These are phyloP conservation scores for Pogonomyrmex barbatus DNA, from an alignment of 1,140 invertebrate species.

Conservation along the genomic window DNA sequence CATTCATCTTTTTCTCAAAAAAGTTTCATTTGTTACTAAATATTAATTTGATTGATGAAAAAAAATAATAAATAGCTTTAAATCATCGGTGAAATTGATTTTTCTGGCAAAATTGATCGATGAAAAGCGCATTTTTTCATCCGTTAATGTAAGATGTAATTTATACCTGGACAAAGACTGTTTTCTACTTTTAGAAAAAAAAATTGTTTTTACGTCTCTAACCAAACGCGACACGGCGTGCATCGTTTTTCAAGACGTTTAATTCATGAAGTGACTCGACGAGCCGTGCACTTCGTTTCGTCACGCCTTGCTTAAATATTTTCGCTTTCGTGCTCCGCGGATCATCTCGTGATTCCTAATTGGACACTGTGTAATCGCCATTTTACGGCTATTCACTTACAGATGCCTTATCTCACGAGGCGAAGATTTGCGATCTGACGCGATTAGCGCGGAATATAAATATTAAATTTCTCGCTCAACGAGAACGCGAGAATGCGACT, in stretches of 20 bases:
- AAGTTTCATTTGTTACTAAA: not conserved
- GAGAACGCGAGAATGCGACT: not conserved
- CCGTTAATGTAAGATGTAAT: not conserved
- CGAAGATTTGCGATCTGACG: not conserved
- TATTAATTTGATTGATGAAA: not conserved
- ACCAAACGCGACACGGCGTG: not conserved
- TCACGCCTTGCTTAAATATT: conserved; percentile 51
- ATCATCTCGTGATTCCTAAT: conserved; percentile 55
- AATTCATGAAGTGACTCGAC: not conserved
- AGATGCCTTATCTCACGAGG: conserved; percentile 33
- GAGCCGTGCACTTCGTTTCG: not conserved
- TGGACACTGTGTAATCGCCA: conserved; percentile 33
- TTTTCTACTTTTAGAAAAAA: not conserved
- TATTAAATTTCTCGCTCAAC: not conserved
- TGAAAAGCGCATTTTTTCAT: conserved; percentile 10
- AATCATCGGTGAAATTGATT: not conserved
- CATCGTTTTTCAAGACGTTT: not conserved
- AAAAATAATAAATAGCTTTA: not conserved
- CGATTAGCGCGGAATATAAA: conserved; percentile 15
- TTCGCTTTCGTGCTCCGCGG: conserved; percentile 52
- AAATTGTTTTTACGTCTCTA: not conserved
- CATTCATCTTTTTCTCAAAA: not conserved
- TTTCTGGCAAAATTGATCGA: not conserved
- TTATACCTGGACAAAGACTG: not conserved
- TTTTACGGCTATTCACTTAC: conserved; percentile 51